Conservation (phyloP, 2,888 invertebrate species). For the Synanthedon tipuliformis region DNA sequence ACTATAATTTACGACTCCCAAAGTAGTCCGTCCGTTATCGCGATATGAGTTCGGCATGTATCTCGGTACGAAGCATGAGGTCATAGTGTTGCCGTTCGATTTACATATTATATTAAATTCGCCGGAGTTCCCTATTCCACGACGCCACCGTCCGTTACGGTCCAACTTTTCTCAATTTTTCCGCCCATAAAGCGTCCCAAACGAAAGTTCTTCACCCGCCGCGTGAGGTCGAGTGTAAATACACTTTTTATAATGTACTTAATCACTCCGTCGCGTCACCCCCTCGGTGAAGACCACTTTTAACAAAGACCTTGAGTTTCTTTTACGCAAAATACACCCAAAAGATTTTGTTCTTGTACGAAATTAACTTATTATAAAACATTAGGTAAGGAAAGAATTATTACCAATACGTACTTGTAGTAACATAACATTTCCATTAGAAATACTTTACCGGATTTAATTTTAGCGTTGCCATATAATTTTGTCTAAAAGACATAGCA, state of each 20-base stretch:
- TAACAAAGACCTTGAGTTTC: constrained; percentile 33
- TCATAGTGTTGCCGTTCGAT: constrained; percentile 60
- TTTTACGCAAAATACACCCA: background rate
- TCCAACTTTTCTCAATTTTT: constrained; percentile 70
- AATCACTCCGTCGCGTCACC: constrained; percentile 43
- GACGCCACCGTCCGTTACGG: constrained; percentile 65
- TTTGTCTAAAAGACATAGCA: constrained; percentile 1
- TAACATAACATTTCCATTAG: background rate
- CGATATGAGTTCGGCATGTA: constrained; percentile 53
- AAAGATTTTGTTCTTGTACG: background rate
- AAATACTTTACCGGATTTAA: background rate
- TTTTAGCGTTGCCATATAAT: background rate
- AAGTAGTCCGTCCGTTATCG: constrained; percentile 54
- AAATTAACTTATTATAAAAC: too few relatives aligned
- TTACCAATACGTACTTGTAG: background rate
- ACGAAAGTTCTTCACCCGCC: constrained; percentile 56
- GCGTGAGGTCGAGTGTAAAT: constrained; percentile 67
- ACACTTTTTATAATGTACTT: constrained; percentile 67
- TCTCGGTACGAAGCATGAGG: constrained; percentile 38
- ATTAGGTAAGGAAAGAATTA: too few relatives aligned
- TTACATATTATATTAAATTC: constrained; percentile 70
- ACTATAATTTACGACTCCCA: constrained; percentile 65
- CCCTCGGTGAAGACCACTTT: constrained; percentile 42
- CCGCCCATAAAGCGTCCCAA: constrained; percentile 65
- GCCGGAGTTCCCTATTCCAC: constrained; percentile 37